Evolutionary conservation across 2,797 vertebrate genomes (phyloP).

Genomic region (Tolypeutes matacus): DNA sequence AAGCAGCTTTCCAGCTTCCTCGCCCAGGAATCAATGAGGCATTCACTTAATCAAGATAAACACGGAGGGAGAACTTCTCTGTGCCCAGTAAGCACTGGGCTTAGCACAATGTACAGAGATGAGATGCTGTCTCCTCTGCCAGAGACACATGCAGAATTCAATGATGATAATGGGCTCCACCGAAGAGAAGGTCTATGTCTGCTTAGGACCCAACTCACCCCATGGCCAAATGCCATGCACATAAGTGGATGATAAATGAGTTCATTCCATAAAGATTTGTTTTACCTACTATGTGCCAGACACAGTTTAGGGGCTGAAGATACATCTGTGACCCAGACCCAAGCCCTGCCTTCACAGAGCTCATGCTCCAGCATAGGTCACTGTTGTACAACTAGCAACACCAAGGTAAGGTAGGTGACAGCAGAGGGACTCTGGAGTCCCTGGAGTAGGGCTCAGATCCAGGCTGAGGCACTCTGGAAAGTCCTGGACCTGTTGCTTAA

Average conservation of each 20-base stretch:
- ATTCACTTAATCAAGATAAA: accelerated
- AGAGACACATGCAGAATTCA: accelerated
- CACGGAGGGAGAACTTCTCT: neutral
- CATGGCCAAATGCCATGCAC: accelerated
- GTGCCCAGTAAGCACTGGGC: accelerated
- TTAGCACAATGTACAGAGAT: neutral
- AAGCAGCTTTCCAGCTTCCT: neutral
- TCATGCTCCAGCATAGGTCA: neutral
- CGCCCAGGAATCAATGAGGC: accelerated
- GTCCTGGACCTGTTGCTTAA: neutral
- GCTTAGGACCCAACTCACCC: neutral
- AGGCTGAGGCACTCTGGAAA: no score
- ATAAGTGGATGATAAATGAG: neutral
- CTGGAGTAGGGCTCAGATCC: no score
- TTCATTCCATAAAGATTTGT: no score
- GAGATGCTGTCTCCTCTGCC: accelerated
- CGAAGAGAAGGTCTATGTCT: neutral
- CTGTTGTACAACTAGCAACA: neutral
- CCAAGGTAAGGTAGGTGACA: neutral
- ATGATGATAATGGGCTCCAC: neutral
- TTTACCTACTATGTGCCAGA: no score
- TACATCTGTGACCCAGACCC: neutral
- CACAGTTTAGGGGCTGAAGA: neutral
- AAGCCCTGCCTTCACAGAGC: neutral
- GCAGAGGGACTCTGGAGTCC: no score